Base-by-base conservation (phyloP, 2,113 vertebrate species). In the Sialia sialis region DNA sequence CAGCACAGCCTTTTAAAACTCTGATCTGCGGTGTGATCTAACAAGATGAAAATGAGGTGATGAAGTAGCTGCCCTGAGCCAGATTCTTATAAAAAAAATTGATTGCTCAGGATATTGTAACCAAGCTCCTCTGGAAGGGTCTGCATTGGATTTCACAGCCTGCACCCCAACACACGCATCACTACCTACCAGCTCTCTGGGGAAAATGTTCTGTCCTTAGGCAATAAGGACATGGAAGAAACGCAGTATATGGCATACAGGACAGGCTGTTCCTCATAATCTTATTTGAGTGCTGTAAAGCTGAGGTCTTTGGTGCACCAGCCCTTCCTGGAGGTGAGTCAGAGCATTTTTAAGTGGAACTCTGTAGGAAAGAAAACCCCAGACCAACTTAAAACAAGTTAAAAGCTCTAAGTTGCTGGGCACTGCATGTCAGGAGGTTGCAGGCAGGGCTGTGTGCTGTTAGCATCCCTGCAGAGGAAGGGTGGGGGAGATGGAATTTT, bases 401-500 rank as follows among this genome's bases (percentile, higher is more conserved):
- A 20, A 74, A 76, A 79, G 17, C 25, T 74, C 10, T 19, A 52
- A 67, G 49, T 34, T 79, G 11, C 44, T 83, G 41, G 11, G 44
- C 55, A 29, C 34, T 75, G 27, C 36, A 25, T 0, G 0, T 75
- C 20, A 22, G 10, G 13, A 11, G 55, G 9, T 3, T 80, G 25
- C 3, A 20, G 22, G n/a, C 59, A 55, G 46, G 30, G 25, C 32
- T 83, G 82, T 30, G 34, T 1, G 5, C 13, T 52, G 26, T 64
- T 49, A 58, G 52, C 66, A 94, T 95, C 75, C 25, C n/a, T 62
- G 70, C 2, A 12, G 72, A 93, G 95, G 93, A 95, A 95, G 79
- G 85, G 85, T 93, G 90, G 72, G 19, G 79, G 39, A 72, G 46
- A 39, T 74, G 64, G 27, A 46, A 51, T 81, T 62, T 95, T 95